Base-by-base conservation (phyloP, 1,140 invertebrate species). In the Pseudachorutes palmiensis region DNA sequence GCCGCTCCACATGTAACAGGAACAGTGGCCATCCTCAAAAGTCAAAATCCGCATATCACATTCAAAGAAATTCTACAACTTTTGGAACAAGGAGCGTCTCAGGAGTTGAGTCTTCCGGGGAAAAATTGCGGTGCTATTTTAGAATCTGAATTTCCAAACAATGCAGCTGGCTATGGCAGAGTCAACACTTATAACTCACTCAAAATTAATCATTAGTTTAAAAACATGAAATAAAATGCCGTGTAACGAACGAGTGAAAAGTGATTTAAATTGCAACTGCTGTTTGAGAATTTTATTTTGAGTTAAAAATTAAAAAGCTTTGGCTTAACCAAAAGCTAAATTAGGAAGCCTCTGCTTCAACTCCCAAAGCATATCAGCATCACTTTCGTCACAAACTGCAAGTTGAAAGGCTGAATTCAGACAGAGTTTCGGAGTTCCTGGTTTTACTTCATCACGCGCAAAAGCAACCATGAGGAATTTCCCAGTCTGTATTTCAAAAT, bases 1-100 rank as follows among this genome's bases (percentile, higher is more conserved):
- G 67, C 67, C 19, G 33, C 51, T 29, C 67, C 67, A 2, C 67
- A 69, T 26, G 67, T 62, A 1, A 24, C 57, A 5, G 67, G 67
- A 24, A 45, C 31, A 1, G 45, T 65, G 1, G 67, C 63, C 9
- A 32, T 69, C 3, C 24, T 69, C 1, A 28, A 58, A 24, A 22
- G 41, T 16, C 31, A 48, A 29, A 65, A 65, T 48, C 57, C 55
- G 2, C 28, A 69, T 36, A 28, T 69, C 3, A 62, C 30, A 1
- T 31, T 67, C 30, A 58, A 41, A n/a, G 36, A 67, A 29, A 32
- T 67, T 45, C 2, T 19, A 2, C 3, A 67, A 3, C 29, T 45
- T 19, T 48, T 67, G 9, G 19, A 22, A 19, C 12, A 57, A 16
- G 51, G 33, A 26, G 58, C 65, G 2, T 30, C 33, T 22, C 59